Conservation (phyloP, 2,888 invertebrate genomes). For the Tachina grossa region DNA sequence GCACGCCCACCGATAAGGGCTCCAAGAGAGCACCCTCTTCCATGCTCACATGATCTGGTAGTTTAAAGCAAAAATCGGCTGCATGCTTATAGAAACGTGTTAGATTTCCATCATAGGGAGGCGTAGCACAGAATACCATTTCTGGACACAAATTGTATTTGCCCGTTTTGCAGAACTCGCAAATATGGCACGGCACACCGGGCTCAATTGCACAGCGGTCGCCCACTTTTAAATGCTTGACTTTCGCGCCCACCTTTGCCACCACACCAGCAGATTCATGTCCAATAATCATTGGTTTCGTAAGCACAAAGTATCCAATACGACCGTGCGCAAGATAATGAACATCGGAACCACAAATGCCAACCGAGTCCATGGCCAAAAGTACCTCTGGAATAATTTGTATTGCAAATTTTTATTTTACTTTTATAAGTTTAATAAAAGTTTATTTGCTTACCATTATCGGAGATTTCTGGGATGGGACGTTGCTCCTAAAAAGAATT, state of each 20-base stretch:
- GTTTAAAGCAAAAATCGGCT: conserved; percentile 93
- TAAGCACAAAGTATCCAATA: conserved; percentile 94
- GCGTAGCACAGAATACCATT: conserved; percentile 96
- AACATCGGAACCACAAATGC: conserved; percentile 98
- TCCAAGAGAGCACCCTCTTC: conserved; percentile 97
- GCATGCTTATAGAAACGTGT: conserved; percentile 94
- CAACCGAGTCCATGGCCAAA: conserved; percentile 94
- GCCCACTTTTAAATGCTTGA: conserved; percentile 88
- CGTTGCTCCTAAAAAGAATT: conserved; percentile 88
- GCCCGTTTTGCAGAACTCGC: conserved; percentile 92
- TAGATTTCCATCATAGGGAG: conserved; percentile 95
- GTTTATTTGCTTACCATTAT: conserved; percentile 85
- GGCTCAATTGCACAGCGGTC: conserved; percentile 98
- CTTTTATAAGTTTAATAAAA: not conserved
- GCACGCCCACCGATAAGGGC: conserved; percentile 96
- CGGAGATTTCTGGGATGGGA: conserved; percentile 90
- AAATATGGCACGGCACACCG: conserved; percentile 93
- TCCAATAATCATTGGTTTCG: conserved; percentile 96
- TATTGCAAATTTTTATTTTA: not conserved
- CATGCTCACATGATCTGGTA: conserved; percentile 94
- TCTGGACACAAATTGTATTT: conserved; percentile 95
- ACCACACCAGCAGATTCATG: conserved; percentile 95
- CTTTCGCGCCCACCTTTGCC: conserved; percentile 88
- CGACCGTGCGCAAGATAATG: conserved; percentile 93
- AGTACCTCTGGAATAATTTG: conserved; percentile 82